phyloP scores from a whole-genome alignment of 1,140 invertebrate genomes.

The Carposina sasakii region DNA sequence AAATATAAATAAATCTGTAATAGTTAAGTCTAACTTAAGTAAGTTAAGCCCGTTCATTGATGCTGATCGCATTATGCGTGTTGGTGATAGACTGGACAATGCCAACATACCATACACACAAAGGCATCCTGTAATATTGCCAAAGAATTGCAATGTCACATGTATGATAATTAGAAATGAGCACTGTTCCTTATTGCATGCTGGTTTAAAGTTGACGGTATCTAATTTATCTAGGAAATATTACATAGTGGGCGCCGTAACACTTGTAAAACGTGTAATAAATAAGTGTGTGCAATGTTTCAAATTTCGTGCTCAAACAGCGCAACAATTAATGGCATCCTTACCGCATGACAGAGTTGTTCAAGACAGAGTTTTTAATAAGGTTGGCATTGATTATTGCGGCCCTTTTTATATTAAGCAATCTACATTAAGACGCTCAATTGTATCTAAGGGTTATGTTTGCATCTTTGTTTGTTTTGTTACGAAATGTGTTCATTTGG shows the following conservation, averaged over 20 bases:
- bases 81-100: constrained; percentile 27
- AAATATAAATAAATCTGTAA: no score
- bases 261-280: constrained; percentile 19
- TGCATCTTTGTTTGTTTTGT: constrained; percentile 28
- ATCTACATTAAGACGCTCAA: constrained; percentile 11
- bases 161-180: constrained; percentile 24
- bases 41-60: constrained; percentile 12
- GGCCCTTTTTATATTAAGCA: constrained; percentile 40
- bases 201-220: constrained; percentile 22
- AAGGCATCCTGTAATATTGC: constrained; percentile 31
- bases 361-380: constrained; percentile 35
- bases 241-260: constrained; percentile 17
- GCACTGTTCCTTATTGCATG: constrained; percentile 28
- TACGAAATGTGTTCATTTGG: constrained; percentile 24
- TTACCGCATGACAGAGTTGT: constrained; percentile 30
- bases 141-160: constrained; percentile 19
- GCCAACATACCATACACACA: constrained; percentile 14
- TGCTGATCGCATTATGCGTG: constrained; percentile 18
- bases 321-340: constrained; percentile 36
- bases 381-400: constrained; percentile 52
- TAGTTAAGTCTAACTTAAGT: no score
- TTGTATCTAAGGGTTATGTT: constrained; percentile 25
- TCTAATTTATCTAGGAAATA: constrained; percentile 15
- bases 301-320: constrained; percentile 16
- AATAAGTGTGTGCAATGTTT: constrained; percentile 32